Base-by-base conservation (phyloP, 2,888 invertebrate genomes). In the Scaptomyza polygonia region DNA sequence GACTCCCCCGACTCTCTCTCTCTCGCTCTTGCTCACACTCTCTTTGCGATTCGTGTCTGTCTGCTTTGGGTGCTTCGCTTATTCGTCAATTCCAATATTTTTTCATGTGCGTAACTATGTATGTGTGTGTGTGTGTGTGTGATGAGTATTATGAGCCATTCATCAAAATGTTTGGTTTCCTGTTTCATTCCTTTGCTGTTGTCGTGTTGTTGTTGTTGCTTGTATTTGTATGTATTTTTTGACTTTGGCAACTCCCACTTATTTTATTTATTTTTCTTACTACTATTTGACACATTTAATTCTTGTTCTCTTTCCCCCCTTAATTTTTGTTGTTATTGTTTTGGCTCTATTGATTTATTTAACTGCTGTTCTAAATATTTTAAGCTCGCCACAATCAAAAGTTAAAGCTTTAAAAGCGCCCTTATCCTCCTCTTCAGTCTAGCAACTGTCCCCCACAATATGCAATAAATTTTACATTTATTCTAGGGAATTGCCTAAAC, bases 231-330 rank as follows among this genome's bases (percentile, higher is more conserved):
- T 25, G 4, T 25, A 25, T 58, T 49, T 68, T 47, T 36, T 63
- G 79, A 85, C 72, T 86, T 88, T 62, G 79, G 89, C 82, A 80
- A 90, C 89, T 87, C 89, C 90, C 90, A 90, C 89, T 89, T 90
- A n/a, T 54, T 62, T 74, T 63, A 69, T 30, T 14, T 32, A n/a
- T 48, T 48, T 58, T 63, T 62, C 56, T 48, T 34, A 52, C 34
- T 32, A 21, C 34, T 32, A 21, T 32, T 21, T 14, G 27, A 30
- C 25, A 18, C 51, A 62, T 69, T 48, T 48, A 16, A 36, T 45
- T 57, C 21, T 42, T 12, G 5, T n/a, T 34, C 14, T 21, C 32
- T 48, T n/a, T 11, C 34, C 25, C 5, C 40, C 36, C 32, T 16
- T 0, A 0, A 25, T 2, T 25, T 25, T 3, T 25, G 5, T 25